These are phyloP conservation scores for Spea hammondii DNA, from an alignment of 2,797 vertebrate genomes.

Conservation along the genomic window DNA sequence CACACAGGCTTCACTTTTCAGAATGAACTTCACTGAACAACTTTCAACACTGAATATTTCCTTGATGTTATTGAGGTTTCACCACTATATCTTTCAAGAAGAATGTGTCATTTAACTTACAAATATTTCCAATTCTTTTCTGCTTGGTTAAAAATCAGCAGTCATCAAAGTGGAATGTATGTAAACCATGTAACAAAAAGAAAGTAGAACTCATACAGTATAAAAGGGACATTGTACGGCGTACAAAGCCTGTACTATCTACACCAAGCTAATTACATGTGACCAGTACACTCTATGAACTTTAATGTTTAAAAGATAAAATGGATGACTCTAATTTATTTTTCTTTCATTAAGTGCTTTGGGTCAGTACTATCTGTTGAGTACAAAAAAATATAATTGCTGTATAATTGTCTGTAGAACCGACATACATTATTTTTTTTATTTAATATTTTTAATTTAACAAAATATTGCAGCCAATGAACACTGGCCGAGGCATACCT, in stretches of 20 bases:
- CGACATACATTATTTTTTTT: not conserved
- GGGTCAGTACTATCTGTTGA: too few species aligned
- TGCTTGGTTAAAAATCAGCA: slow-evolving; percentile 42
- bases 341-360: not conserved
- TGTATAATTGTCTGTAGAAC: too few species aligned
- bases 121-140: slow-evolving; percentile 50
- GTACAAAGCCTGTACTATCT: slow-evolving; percentile 45
- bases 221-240: slow-evolving; percentile 49
- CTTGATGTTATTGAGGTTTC: slow-evolving; percentile 40
- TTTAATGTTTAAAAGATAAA: slow-evolving; percentile 6
- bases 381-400: too few species aligned
- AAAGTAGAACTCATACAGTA: slow-evolving; percentile 27
- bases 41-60: slow-evolving; percentile 37
- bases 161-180: slow-evolving; percentile 49
- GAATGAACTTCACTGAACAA: slow-evolving; percentile 30
- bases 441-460: not conserved
- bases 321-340: not conserved
- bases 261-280: slow-evolving; percentile 36
- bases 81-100: slow-evolving; percentile 44
- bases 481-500: too few species aligned
- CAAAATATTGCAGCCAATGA: too few species aligned
- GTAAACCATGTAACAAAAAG: slow-evolving; percentile 37
- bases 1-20: slow-evolving; percentile 34
- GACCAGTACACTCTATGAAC: slow-evolving; percentile 18
- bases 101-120: slow-evolving; percentile 46